These are phyloP conservation scores for Rhynchopsitta pachyrhyncha DNA, from an alignment of 2,113 vertebrate genomes.

Conservation along the genomic window DNA sequence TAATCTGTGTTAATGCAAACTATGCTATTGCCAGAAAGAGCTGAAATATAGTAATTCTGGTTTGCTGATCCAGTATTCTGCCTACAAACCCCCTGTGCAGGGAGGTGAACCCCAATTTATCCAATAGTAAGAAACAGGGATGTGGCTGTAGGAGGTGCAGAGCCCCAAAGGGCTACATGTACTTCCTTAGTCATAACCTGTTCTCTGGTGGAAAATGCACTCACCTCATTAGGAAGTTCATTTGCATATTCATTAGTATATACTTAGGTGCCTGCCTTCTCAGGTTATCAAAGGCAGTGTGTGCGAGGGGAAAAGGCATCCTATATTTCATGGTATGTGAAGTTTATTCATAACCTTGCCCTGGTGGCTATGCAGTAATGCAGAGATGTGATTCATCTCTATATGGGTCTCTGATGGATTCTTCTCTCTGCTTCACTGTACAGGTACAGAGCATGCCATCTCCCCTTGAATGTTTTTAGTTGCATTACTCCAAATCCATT, in stretches of 20 bases:
- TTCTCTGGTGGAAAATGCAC: not conserved
- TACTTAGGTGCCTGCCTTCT: not conserved
- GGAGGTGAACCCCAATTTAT: not conserved
- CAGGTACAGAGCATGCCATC: not conserved
- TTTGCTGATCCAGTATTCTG: not conserved
- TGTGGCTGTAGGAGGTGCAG: not conserved
- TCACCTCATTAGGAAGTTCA: not conserved
- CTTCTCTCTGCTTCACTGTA: not conserved
- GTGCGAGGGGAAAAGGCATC: not conserved
- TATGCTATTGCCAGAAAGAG: not conserved
- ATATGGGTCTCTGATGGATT: not conserved
- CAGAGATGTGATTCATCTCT: not conserved
- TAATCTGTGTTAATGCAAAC: not conserved
- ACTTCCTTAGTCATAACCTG: not conserved
- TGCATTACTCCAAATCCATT: not conserved
- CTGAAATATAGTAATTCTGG: not conserved
- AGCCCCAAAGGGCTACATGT: not conserved
- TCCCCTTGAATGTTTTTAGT: not conserved
- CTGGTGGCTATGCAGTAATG: not conserved
- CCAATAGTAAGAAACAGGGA: rapidly evolving
- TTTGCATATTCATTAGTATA: not conserved
- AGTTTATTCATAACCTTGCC: not conserved
- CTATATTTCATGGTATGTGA: not conserved
- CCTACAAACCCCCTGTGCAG: rapidly evolving
- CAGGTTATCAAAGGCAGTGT: not conserved